Base-by-base conservation (phyloP, 1,140 invertebrate species). In the Plectus sambesii region DNA sequence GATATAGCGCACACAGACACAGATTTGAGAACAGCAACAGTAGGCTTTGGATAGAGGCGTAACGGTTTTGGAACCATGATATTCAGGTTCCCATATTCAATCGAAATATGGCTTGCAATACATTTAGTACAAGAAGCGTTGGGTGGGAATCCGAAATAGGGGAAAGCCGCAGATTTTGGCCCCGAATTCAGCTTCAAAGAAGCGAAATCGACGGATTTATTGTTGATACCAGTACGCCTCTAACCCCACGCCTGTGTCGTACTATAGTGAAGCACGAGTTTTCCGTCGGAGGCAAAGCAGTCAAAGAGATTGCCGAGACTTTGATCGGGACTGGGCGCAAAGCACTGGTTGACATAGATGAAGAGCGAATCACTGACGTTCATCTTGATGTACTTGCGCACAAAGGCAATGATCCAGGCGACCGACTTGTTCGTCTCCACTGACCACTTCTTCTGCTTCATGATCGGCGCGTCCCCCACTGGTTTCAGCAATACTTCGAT, bases 221-320 rank as follows among this genome's bases (percentile, higher is more conserved):
- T n/a, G n/a, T n/a, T n/a, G n/a, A n/a, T n/a, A n/a, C n/a, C n/a
- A n/a, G n/a, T n/a, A n/a, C n/a, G n/a, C n/a, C n/a, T n/a, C n/a
- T n/a, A 93, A 47, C 89, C 89, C 88, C 88, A 94, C 1, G 88
- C 87, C 74, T 86, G 85, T 58, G 81, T 88, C 69, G 82, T 86
- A 68, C 87, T 88, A 69, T 96, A 96, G 70, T 94, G 84, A 48
- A 96, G 74, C 38, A 93, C 83, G 29, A 96, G 71, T 75, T 88
- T 92, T 3, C 29, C 37, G 17, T 19, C 15, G 15, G 42, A 17
- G 20, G 37, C 37, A 70, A 46, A 56, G 40, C 54, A 71, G 59
- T 92, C 85, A 68, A 85, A 90, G 3, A 96, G 73, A 72, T 88
- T 87, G 61, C 80, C 82, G 5, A 97, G 78, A 30, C 82, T 79